phyloP scores from a whole-genome alignment of 2,797 vertebrate species.

The Dermochelys coriacea region DNA sequence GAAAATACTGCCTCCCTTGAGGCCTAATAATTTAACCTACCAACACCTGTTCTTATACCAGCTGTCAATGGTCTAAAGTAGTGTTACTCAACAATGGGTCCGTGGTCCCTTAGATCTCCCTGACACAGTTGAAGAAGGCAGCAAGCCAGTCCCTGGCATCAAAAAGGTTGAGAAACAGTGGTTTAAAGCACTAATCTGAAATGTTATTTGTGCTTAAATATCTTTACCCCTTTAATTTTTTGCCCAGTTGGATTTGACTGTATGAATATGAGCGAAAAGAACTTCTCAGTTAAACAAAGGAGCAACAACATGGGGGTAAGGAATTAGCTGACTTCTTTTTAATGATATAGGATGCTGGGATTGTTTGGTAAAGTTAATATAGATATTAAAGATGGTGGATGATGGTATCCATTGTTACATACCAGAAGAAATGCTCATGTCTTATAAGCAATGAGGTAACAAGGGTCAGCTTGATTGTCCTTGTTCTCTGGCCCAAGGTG shows the following conservation, averaged over 20 bases:
- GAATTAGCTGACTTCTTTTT: not conserved
- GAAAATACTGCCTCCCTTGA: not conserved
- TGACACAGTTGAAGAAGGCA: not conserved
- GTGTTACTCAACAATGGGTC: too few relatives aligned
- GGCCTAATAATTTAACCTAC: not conserved
- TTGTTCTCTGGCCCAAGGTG: not conserved
- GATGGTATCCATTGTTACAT: not conserved
- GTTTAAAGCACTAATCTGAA: not conserved
- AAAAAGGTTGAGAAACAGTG: not conserved
- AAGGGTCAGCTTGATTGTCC: rapidly evolving
- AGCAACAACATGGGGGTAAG: not conserved
- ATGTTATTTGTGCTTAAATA: not conserved
- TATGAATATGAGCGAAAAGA: not conserved
- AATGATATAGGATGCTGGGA: not conserved
- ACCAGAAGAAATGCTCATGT: not conserved
- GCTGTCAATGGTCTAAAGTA: not conserved
- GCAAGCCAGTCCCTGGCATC: not conserved
- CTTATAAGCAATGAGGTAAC: not conserved
- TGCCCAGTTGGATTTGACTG: not conserved
- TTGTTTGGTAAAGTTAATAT: not conserved
- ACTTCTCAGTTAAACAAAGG: not conserved
- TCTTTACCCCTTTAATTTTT: not conserved
- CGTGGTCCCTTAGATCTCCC: not conserved
- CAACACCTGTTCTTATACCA: not conserved
- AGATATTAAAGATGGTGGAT: not conserved